A percentile compares a stretch with the other conserved stretches of the same genome.
These are phyloP conservation scores for Scartelaos histophorus DNA, from an alignment of 2,113 vertebrate species.

Conservation along the genomic window DNA sequence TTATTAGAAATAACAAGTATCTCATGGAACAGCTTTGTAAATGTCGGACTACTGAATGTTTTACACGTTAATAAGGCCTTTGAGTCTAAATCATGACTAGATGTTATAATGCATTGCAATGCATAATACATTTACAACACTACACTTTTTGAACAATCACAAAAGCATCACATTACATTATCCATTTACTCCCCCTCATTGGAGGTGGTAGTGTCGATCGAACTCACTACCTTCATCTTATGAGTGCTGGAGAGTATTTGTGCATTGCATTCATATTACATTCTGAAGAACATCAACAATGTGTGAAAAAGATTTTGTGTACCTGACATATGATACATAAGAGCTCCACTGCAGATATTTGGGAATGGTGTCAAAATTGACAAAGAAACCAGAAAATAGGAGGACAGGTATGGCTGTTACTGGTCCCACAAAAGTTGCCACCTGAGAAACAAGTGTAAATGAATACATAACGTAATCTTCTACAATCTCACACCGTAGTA, in stretches of 20 bases:
- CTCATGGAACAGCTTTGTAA: background rate
- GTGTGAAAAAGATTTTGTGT: background rate
- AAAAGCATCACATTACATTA: background rate
- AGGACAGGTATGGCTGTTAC: constrained; percentile 95
- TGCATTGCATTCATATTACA: background rate
- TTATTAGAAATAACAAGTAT: no score
- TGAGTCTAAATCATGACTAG: background rate
- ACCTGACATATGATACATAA: constrained; percentile 98
- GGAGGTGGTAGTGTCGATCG: background rate
- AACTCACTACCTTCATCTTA: background rate
- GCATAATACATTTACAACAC: no score
- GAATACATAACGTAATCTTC: background rate
- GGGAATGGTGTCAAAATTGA: constrained; percentile 98
- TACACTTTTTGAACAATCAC: no score
- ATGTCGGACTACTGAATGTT: background rate
- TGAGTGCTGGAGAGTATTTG: background rate
- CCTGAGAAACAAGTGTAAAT: constrained; percentile 70
- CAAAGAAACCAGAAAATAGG: constrained; percentile 97
- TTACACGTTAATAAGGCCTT: background rate
- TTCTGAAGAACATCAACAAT: background rate
- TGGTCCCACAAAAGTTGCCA: constrained; percentile 95
- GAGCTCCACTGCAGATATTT: constrained; percentile 98
- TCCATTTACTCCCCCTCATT: background rate
- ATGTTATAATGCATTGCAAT: background rate
- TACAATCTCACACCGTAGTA: background rate